Percentiles rank a stretch among this genome's conserved stretches.
Conservation (phyloP, 2,113 vertebrate species). For the Oreochromis spilurus region DNA sequence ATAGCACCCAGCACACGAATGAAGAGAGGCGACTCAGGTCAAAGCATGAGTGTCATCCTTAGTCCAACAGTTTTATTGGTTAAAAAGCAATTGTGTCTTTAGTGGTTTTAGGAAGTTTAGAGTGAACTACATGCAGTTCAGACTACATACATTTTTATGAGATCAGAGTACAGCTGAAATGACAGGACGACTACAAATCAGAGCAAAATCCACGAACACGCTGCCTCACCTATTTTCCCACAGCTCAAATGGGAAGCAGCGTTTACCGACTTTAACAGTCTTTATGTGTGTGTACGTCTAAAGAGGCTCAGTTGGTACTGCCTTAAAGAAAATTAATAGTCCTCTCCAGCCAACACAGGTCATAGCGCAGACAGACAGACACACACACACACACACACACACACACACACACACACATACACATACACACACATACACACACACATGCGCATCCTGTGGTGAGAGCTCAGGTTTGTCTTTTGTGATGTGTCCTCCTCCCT, state of each 20-base stretch:
- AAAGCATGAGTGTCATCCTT: neutral
- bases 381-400: too few relatives aligned
- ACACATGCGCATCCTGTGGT: conserved; percentile 14
- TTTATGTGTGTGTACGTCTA: neutral
- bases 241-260: conserved; percentile 13
- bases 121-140: neutral
- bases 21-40: neutral
- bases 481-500: conserved; percentile 26
- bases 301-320: conserved; percentile 19
- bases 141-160: neutral
- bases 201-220: neutral
- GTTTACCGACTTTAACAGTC: conserved; percentile 9
- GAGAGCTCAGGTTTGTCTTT: conserved; percentile 6
- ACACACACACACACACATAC: neutral
- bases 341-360: conserved; percentile 10
- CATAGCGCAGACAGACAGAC: neutral
- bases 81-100: neutral
- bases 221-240: conserved; percentile 24
- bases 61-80: neutral
- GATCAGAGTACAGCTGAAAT: neutral
- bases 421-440: neutral
- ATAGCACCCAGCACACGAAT: neutral
- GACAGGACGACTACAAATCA: conserved; percentile 10
- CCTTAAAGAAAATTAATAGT: conserved; percentile 43
- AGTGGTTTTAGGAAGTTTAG: neutral